phyloP scores from a whole-genome alignment of 2,797 vertebrate genomes.

The Silurus lanzhouensis region DNA sequence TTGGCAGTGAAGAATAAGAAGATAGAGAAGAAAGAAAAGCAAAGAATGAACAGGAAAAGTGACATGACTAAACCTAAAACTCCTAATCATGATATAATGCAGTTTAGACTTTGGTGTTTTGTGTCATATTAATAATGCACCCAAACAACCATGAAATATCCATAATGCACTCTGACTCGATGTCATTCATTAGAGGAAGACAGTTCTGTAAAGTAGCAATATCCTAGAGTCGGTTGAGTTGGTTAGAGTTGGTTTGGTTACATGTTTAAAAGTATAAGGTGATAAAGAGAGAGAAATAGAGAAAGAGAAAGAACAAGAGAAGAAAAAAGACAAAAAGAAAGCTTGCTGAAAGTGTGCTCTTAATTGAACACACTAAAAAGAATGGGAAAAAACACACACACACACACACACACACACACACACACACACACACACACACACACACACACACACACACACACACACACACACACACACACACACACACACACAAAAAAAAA shows the following conservation, averaged over 20 bases:
- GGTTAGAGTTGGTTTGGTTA: neutral
- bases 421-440: too few species aligned
- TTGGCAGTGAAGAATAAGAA: neutral
- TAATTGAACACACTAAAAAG: neutral
- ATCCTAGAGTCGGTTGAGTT: too few species aligned
- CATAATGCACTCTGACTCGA: neutral
- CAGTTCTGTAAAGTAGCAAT: neutral
- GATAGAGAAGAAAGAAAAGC: neutral
- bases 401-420: too few species aligned
- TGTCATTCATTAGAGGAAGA: neutral
- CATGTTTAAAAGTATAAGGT: neutral
- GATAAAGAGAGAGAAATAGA: neutral
- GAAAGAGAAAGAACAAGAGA: neutral
- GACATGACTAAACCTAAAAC: too few species aligned
- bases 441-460: too few species aligned
- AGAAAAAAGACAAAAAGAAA: neutral
- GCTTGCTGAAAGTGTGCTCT: neutral
- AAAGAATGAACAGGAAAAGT: neutral
- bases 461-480: too few species aligned
- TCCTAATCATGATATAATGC: too few species aligned
- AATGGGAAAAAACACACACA: neutral
- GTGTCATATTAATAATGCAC: neutral
- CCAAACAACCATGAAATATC: neutral
- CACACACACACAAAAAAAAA: too few species aligned
- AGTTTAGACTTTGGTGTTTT: neutral